Evolutionary conservation across 2,888 invertebrate genomes (phyloP).

Genomic region (Tachina grossa): DNA sequence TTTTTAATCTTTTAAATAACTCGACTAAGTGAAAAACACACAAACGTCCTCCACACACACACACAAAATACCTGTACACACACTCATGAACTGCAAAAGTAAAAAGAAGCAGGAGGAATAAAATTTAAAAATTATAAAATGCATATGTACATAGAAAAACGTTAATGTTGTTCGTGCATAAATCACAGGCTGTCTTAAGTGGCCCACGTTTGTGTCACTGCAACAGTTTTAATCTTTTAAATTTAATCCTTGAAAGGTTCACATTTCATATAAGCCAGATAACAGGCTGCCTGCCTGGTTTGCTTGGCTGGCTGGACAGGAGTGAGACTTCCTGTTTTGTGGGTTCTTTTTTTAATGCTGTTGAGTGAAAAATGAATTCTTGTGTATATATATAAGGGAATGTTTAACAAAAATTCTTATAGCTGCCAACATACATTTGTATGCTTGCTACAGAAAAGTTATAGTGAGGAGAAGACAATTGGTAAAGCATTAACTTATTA

Average conservation of each 20-base stretch:
- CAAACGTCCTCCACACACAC: conserved; percentile 8
- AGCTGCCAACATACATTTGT: too few relatives aligned
- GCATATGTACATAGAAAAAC: background rate
- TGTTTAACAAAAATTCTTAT: too few relatives aligned
- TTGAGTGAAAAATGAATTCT: background rate
- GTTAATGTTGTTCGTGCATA: conserved; percentile 49
- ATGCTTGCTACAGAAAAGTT: too few relatives aligned
- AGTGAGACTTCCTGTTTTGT: conserved; percentile 12
- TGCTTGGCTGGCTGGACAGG: conserved; percentile 22
- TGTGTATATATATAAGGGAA: background rate
- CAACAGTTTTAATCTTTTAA: conserved; percentile 70
- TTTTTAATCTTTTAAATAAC: conserved; percentile 59
- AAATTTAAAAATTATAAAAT: background rate
- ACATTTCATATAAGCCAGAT: conserved; percentile 38
- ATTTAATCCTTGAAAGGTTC: conserved; percentile 65
- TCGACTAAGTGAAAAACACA: background rate
- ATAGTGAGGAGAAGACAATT: too few relatives aligned
- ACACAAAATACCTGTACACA: background rate
- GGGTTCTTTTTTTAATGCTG: background rate
- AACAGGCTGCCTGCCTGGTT: conserved; percentile 1
- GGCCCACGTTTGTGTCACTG: conserved; percentile 67
- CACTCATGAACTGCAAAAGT: background rate
- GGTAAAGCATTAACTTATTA: too few relatives aligned
- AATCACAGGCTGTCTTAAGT: conserved; percentile 71
- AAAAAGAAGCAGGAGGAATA: background rate